Evolutionary conservation across 2,888 invertebrate species (phyloP).

Genomic region (Amphipoea oculea): DNA sequence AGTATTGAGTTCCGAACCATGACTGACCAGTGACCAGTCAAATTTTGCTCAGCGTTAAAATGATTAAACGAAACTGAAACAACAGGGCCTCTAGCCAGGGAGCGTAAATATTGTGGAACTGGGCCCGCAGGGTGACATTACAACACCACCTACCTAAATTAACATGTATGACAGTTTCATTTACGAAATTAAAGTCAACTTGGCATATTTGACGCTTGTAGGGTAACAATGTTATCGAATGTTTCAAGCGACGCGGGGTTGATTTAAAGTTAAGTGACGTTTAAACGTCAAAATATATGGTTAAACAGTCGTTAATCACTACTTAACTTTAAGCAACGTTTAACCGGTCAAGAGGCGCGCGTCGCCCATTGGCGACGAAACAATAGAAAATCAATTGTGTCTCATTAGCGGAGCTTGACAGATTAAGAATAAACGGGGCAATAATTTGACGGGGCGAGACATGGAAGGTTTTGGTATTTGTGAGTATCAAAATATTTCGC

Average conservation of each 20-base stretch:
- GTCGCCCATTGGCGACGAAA: no score
- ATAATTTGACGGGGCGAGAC: not conserved
- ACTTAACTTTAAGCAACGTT: not conserved
- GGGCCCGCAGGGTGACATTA: conserved; percentile 36
- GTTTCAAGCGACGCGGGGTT: not conserved
- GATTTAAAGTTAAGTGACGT: not conserved
- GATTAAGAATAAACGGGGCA: not conserved
- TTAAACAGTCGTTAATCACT: not conserved
- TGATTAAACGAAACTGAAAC: conserved; percentile 24
- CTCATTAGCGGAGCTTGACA: no score
- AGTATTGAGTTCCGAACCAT: conserved; percentile 20
- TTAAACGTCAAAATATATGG: not conserved
- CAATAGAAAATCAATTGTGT: no score
- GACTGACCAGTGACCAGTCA: conserved; percentile 36
- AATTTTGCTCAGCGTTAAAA: conserved; percentile 36
- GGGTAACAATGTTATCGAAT: not conserved
- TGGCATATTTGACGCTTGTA: not conserved
- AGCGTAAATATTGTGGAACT: conserved; percentile 12
- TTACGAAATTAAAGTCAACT: conserved; percentile 39
- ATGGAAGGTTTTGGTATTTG: not conserved
- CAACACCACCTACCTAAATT: not conserved
- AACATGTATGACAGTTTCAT: conserved; percentile 14
- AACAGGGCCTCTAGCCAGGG: not conserved
- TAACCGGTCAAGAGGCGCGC: not conserved
- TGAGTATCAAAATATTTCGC: no score